phyloP scores from a whole-genome alignment of 2,113 vertebrate species.

The Chelonoidis abingdonii region DNA sequence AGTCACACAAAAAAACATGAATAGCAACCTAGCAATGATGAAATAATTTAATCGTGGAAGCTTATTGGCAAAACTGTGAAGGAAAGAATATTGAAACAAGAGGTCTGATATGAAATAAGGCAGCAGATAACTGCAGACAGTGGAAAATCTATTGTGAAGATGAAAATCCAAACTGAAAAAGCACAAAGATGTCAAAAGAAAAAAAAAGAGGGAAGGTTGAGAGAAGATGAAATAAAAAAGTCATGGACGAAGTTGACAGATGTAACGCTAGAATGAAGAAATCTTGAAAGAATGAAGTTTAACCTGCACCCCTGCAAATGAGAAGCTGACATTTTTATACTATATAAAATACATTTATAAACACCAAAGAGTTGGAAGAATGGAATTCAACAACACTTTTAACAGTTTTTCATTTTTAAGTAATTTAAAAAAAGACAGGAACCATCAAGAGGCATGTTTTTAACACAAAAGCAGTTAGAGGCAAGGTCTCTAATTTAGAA shows the following conservation, averaged over 20 bases:
- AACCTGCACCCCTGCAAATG: not conserved
- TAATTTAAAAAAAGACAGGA: not conserved
- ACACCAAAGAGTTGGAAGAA: fast-evolving
- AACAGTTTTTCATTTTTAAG: not conserved
- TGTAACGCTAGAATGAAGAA: not conserved
- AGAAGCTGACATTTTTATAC: not conserved
- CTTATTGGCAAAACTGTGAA: not conserved
- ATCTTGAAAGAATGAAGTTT: not conserved
- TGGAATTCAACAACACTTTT: not conserved
- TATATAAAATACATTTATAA: not conserved
- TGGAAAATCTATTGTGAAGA: not conserved
- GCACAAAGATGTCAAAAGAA: not conserved
- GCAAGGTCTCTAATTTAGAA: not conserved
- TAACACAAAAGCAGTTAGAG: not conserved
- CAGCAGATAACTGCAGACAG: not conserved
- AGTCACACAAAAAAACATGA: not conserved
- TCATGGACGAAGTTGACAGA: not conserved
- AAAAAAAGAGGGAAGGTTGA: not conserved
- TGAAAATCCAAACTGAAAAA: not conserved
- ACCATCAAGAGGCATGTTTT: not conserved
- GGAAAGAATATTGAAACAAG: not conserved
- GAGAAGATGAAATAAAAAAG: not conserved
- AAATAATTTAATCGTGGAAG: not conserved
- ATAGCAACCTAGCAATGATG: not conserved
- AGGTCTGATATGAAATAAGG: not conserved